These are phyloP conservation scores for Pegea sp. DNA, from an alignment of 23 tunicate species.

Conservation along the genomic window DNA sequence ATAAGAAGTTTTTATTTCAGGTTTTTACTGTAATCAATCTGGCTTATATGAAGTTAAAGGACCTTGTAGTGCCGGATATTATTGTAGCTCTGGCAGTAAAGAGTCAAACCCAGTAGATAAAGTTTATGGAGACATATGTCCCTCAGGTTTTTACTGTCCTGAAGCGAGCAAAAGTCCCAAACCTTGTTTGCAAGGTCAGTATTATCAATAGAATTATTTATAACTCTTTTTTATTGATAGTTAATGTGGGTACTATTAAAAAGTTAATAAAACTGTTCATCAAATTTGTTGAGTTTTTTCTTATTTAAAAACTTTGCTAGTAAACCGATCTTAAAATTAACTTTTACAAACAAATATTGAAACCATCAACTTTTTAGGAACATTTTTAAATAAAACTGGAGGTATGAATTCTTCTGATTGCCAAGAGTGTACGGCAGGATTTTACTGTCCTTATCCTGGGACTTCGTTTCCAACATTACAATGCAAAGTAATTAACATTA, in stretches of 20 bases:
- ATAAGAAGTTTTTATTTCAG: slow-evolving; percentile 9
- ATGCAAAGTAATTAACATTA: slow-evolving; percentile 31
- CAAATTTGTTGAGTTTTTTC: too few relatives aligned
- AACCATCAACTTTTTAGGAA: too few relatives aligned
- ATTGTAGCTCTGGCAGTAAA: slow-evolving; percentile 46
- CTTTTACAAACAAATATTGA: too few relatives aligned
- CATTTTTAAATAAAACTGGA: slow-evolving; percentile 4
- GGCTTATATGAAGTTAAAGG: slow-evolving; percentile 37
- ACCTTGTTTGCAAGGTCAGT: slow-evolving; percentile 38
- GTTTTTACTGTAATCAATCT: slow-evolving; percentile 36
- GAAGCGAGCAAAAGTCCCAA: slow-evolving; percentile 15
- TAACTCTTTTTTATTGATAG: too few relatives aligned
- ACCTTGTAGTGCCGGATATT: slow-evolving; percentile 67
- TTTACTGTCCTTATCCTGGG: slow-evolving; percentile 49
- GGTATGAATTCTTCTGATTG: slow-evolving; percentile 20
- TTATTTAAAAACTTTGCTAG: too few relatives aligned
- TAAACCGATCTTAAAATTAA: too few relatives aligned
- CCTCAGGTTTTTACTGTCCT: slow-evolving; percentile 58
- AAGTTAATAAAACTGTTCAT: too few relatives aligned
- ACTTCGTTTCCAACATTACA: slow-evolving; percentile 4
- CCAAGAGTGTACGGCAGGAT: slow-evolving; percentile 47
- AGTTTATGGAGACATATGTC: slow-evolving; percentile 49
- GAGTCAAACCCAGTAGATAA: slow-evolving; percentile 18
- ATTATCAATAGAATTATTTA: too few relatives aligned
- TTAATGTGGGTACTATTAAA: too few relatives aligned